Percentiles rank a stretch among this genome's conserved stretches.
Conservation (phyloP, 2,113 vertebrate genomes). For the Tricholaema leucomelas region DNA sequence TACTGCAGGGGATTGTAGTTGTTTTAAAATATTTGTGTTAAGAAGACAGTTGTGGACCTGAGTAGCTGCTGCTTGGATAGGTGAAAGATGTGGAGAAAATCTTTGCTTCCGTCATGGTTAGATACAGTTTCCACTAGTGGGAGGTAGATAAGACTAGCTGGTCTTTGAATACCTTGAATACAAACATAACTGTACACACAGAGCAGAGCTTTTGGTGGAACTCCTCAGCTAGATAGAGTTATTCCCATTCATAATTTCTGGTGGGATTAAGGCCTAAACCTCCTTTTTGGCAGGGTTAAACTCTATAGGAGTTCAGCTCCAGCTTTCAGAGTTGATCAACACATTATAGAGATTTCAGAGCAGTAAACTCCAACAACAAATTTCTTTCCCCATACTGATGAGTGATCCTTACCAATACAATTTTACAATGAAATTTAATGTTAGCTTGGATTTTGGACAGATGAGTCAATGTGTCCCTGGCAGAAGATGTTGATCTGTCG, state of each 20-base stretch:
- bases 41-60: slow-evolving; percentile 33
- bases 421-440: background rate
- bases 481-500: background rate
- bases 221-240: background rate
- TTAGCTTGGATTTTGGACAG: background rate
- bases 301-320: slow-evolving; percentile 14
- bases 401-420: background rate
- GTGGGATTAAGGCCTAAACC: slow-evolving; percentile 29
- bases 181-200: background rate
- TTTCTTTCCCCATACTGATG: background rate
- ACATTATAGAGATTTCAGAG: background rate
- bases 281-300: background rate
- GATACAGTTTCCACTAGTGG: slow-evolving; percentile 19
- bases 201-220: background rate
- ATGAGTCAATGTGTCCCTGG: background rate
- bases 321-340: background rate
- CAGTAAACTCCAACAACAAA: background rate
- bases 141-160: slow-evolving; percentile 64
- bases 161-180: slow-evolving; percentile 43
- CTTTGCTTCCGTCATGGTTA: background rate
- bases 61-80: slow-evolving; percentile 30
- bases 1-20: background rate
- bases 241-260: background rate
- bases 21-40: background rate
- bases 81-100: slow-evolving; percentile 4